Conservation (phyloP, 2,113 vertebrate genomes). For the Lophius piscatorius region DNA sequence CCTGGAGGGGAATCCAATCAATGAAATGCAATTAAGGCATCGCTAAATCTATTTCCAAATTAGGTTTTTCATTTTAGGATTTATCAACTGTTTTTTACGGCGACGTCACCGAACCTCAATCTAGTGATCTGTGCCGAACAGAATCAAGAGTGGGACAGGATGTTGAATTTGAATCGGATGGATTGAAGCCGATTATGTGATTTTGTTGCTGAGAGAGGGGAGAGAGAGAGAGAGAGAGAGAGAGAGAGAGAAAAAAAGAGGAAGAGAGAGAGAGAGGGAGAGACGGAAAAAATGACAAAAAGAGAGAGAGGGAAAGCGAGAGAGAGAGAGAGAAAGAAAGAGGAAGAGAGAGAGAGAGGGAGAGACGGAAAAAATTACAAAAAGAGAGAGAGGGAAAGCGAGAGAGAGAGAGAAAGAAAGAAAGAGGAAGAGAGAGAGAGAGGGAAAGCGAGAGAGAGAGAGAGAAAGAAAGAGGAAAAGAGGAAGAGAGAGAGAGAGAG, state of each 20-base stretch:
- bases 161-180: conserved; percentile 22
- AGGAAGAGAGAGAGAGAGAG: conserved; percentile 33
- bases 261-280: conserved; percentile 32
- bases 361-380: too few relatives aligned
- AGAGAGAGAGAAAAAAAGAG: too few relatives aligned
- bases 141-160: conserved; percentile 4
- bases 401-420: conserved; percentile 41
- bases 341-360: conserved; percentile 64
- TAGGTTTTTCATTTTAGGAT: background rate
- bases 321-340: conserved; percentile 49
- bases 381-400: conserved; percentile 29
- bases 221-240: conserved; percentile 28
- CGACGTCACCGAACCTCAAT: conserved; percentile 21
- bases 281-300: too few relatives aligned
- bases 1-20: conserved; percentile 1
- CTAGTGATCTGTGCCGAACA: conserved; percentile 5
- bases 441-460: conserved; percentile 28
- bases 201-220: conserved; percentile 29
- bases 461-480: conserved; percentile 69
- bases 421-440: conserved; percentile 22
- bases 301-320: conserved; percentile 26
- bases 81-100: background rate
- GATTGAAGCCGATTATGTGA: conserved; percentile 45
- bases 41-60: conserved; percentile 15
- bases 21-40: conserved; percentile 36